Evolutionary conservation across 1,140 invertebrate species (phyloP), one percentile per base, ranked within the genome.

Genomic region (Aradophagus sp.): DNA sequence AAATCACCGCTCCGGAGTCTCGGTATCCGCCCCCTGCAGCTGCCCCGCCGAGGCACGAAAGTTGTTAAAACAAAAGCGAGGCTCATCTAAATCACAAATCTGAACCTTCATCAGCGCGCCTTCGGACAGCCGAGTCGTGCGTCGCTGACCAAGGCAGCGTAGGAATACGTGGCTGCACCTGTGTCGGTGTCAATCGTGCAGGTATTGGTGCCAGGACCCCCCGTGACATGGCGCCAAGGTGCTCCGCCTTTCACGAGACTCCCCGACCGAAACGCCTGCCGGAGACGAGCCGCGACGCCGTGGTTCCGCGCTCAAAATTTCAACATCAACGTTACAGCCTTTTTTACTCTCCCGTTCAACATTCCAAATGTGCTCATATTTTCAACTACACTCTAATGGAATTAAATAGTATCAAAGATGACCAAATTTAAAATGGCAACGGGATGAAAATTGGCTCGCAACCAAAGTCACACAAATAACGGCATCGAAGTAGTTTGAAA

Each of bases 51-150:
- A 72, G 75, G 70, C 75, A 52, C 74, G 72, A 63, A 77, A 80
- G 66, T 44, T 65, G 75, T 77, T 81, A 78, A 83, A 81, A 84
- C 82, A 84, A 84, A 83, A 80, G 13, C 38, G 26, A 15, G 38
- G 20, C 83, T 85, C 83, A 85, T 86, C 83, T 85, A 84, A 84
- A 85, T 85, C 81, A 82, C 82, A 84, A 85, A 85, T 85, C 81
- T 82, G 69, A 75, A 63, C 48, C 77, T 76, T 65, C 75, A 81
- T 77, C 77, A 77, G 75, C 78, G 78, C 80, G 79, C 77, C 79
- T 81, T 74, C 71, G 61, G 63, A 75, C 50, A n/a, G n/a, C n/a
- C n/a, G n/a, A 52, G 65, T 65, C 56, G 55, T 71, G 73, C 69
- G 77, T 79, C 78, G 77, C 77, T 80, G 79, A 75, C 67, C 73